Evolutionary conservation across 2,888 invertebrate species (phyloP).

Genomic region (Synanthedon tipuliformis): DNA sequence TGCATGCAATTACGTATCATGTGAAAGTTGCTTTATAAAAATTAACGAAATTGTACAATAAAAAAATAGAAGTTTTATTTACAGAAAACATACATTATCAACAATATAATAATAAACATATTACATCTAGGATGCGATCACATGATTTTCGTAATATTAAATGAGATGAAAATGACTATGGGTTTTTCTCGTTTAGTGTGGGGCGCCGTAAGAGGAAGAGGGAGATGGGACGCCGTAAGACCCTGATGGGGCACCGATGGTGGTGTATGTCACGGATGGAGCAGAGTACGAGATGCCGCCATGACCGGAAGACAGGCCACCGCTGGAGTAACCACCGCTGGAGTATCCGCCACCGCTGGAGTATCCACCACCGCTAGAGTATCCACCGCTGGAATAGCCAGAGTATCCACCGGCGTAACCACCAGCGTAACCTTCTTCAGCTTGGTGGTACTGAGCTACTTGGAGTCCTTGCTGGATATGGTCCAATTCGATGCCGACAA

Average conservation of each 20-base stretch:
- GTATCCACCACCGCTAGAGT: slow-evolving; percentile 23
- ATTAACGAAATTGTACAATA: slow-evolving; percentile 16
- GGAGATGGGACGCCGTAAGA: slow-evolving; percentile 58
- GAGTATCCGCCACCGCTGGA: slow-evolving; percentile 26
- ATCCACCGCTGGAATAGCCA: slow-evolving; percentile 21
- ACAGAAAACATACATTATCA: slow-evolving; percentile 66
- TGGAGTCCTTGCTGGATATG: slow-evolving; percentile 88
- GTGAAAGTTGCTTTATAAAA: slow-evolving; percentile 2
- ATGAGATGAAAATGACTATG: slow-evolving; percentile 56
- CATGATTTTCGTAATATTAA: slow-evolving; percentile 50
- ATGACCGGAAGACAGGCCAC: slow-evolving; percentile 19
- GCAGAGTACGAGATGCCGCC: slow-evolving; percentile 38
- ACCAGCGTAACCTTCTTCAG: slow-evolving; percentile 64
- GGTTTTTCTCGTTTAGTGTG: slow-evolving; percentile 40
- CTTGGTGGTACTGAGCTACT: slow-evolving; percentile 87
- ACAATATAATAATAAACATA: slow-evolving; percentile 60
- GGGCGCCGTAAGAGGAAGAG: slow-evolving; percentile 57
- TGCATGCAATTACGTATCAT: slow-evolving; percentile 13
- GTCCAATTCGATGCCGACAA: slow-evolving; percentile 87
- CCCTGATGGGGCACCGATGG: slow-evolving; percentile 57
- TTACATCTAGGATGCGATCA: slow-evolving; percentile 61
- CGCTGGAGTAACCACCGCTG: slow-evolving; percentile 16
- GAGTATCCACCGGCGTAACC: slow-evolving; percentile 43
- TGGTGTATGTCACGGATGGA: slow-evolving; percentile 35
- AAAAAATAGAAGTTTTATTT: slow-evolving; percentile 57